Evolutionary conservation across 2,797 vertebrate species (phyloP), one percentile per base, ranked within the genome.

Genomic region (Trachurus trachurus): DNA sequence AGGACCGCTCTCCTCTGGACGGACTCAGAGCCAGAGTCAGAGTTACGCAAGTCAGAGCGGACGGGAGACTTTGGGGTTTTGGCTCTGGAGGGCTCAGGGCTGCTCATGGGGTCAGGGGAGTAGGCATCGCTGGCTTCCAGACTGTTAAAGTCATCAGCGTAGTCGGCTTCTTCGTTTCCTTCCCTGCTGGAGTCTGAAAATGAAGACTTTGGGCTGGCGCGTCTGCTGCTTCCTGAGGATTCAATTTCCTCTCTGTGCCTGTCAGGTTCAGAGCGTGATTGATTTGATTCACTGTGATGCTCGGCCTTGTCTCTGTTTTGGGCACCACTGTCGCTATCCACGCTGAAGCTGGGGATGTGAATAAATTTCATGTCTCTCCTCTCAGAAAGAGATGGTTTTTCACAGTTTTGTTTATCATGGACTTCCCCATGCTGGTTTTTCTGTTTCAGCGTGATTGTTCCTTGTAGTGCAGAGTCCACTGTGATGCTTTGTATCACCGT

Each of bases 61-160:
- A 62, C 34, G 4, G 72, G 76, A 54, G 82, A 74, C 57, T 0
- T 85, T 21, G 89, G 88, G 17, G 78, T 81, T 58, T 87, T 91
- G 78, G 65, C 45, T 71, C 72, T 59, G 29, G 69, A 84, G 61
- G 82, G 62, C 45, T 95, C 93, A 2, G 91, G 89, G 87, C 94
- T 96, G 61, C 87, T 94, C 11, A 73, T 19, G 4, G 53, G 75
- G 86, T 92, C 88, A 61, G 88, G 87, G 0, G 88, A 94, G 78
- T 74, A 91, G 72, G 74, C 89, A 34, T 92, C 93, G 1, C 73
- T 95, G 50, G 90, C 84, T n/a, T 96, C 95, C 0, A 92, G 66
- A 66, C 94, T 95, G 75, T 85, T 95, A 76, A 97, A 97, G 87
- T 97, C 96, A 84, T 98, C 97, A 4, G 92, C 94, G 70, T 95